Percentiles rank a stretch among this genome's conserved stretches.
Evolutionary conservation across 2,797 vertebrate species (phyloP).

Genomic region (Catamblyrhynchus diadema): DNA sequence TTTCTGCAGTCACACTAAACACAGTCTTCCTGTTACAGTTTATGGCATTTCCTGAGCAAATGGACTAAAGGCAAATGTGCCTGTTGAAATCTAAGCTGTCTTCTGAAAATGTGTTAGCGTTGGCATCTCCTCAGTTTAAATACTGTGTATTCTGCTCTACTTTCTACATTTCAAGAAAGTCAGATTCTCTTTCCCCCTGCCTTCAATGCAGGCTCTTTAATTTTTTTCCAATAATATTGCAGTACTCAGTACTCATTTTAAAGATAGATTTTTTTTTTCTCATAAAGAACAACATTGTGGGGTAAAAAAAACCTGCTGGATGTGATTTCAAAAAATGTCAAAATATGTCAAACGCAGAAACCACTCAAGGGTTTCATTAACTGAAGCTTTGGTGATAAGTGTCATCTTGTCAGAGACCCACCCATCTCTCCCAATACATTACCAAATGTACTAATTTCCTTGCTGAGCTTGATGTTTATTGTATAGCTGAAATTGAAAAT

Average conservation of each 20-base stretch:
- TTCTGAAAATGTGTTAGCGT: not conserved
- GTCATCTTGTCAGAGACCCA: conserved; percentile 94
- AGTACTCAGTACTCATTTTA: conserved; percentile 78
- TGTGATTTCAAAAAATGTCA: conserved; percentile 89
- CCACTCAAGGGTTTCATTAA: conserved; percentile 91
- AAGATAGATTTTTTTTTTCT: conserved; percentile 74
- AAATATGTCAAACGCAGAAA: conserved; percentile 89
- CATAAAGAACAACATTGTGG: conserved; percentile 79
- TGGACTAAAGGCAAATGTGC: not conserved
- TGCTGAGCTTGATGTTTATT: conserved; percentile 99
- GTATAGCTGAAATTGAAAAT: conserved; percentile 99
- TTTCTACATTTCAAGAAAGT: conserved; percentile 64
- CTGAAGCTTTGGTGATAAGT: conserved; percentile 89
- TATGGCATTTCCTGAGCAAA: not conserved
- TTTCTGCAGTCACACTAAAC: not conserved
- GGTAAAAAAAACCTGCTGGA: conserved; percentile 75
- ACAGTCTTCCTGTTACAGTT: not conserved
- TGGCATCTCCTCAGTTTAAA: conserved; percentile 51
- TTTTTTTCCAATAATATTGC: conserved; percentile 76
- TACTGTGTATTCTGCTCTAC: conserved; percentile 53
- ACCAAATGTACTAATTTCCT: conserved; percentile 99
- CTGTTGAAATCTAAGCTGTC: conserved; percentile 19
- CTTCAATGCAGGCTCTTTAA: conserved; percentile 70
- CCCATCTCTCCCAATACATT: conserved; percentile 98
- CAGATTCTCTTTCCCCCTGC: conserved; percentile 14